Evolutionary conservation across 2,113 vertebrate genomes (phyloP).

Genomic region (Alligator sinensis): DNA sequence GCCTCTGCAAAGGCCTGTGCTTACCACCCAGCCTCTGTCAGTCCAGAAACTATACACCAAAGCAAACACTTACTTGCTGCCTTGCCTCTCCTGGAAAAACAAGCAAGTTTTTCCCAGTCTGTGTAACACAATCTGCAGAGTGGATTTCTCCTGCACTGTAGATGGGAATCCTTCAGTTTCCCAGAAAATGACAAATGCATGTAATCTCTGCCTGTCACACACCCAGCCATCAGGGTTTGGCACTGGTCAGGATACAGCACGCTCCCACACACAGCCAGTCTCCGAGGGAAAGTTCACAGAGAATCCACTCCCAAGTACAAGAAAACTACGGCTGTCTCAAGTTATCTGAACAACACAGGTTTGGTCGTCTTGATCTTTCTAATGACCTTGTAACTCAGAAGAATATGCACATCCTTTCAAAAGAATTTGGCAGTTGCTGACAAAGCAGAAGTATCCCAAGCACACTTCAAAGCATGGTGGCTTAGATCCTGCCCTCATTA

Average conservation of each 20-base stretch:
- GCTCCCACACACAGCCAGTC: slow-evolving; percentile 26
- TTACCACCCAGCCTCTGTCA: slow-evolving; percentile 24
- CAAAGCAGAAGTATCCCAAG: slow-evolving; percentile 36
- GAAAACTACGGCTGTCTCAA: slow-evolving; percentile 51
- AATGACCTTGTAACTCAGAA: slow-evolving; percentile 42
- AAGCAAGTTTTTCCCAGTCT: slow-evolving; percentile 16
- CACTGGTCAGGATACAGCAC: slow-evolving; percentile 45
- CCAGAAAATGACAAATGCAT: neutral
- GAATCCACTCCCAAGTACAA: neutral
- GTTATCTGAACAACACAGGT: slow-evolving; percentile 8
- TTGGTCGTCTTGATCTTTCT: slow-evolving; percentile 75
- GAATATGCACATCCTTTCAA: slow-evolving; percentile 67
- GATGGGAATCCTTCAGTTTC: slow-evolving; percentile 14
- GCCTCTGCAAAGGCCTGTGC: slow-evolving; percentile 30
- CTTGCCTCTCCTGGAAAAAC: slow-evolving; percentile 27
- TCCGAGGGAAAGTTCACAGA: slow-evolving; percentile 18
- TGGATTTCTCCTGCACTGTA: slow-evolving; percentile 19
- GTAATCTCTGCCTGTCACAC: neutral
- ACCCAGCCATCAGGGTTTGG: neutral
- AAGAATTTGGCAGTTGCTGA: slow-evolving; percentile 65
- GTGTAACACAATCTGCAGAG: neutral
- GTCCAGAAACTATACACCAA: slow-evolving; percentile 33
- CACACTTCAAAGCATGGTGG: slow-evolving; percentile 60
- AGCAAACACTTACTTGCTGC: slow-evolving; percentile 38
- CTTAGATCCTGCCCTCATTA: slow-evolving; percentile 45